Conservation (phyloP, 2,888 invertebrate genomes). For the Dryomyza anilis region DNA sequence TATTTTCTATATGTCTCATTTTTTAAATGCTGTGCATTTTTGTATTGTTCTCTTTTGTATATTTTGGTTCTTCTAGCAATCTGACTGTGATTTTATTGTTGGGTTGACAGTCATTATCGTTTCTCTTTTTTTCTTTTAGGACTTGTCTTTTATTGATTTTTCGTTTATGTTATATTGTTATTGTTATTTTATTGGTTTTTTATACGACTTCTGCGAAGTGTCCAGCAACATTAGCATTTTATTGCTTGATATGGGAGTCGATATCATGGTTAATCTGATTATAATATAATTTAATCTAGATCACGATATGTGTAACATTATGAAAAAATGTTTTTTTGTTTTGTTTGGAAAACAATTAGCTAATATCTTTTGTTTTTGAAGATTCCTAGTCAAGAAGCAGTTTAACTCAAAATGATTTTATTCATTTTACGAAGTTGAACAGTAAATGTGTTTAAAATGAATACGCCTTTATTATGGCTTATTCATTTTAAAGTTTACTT, state of each 20-base stretch:
- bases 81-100: neutral
- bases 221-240: slow-evolving; percentile 10
- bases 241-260: neutral
- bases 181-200: neutral
- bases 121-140: neutral
- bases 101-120: slow-evolving; percentile 3
- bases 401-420: too few relatives aligned
- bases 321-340: too few relatives aligned
- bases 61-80: neutral
- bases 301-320: too few relatives aligned
- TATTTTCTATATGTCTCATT: neutral
- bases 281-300: neutral
- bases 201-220: slow-evolving; percentile 20
- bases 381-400: too few relatives aligned
- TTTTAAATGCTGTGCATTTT: neutral
- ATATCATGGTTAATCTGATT: too few relatives aligned
- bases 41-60: neutral
- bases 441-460: too few relatives aligned
- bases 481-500: too few relatives aligned
- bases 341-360: too few relatives aligned
- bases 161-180: neutral
- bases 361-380: too few relatives aligned
- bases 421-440: too few relatives aligned
- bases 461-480: too few relatives aligned
- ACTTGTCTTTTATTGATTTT: neutral